Base-by-base conservation (phyloP, 2,888 invertebrate species). In the Latrodectus elegans region DNA sequence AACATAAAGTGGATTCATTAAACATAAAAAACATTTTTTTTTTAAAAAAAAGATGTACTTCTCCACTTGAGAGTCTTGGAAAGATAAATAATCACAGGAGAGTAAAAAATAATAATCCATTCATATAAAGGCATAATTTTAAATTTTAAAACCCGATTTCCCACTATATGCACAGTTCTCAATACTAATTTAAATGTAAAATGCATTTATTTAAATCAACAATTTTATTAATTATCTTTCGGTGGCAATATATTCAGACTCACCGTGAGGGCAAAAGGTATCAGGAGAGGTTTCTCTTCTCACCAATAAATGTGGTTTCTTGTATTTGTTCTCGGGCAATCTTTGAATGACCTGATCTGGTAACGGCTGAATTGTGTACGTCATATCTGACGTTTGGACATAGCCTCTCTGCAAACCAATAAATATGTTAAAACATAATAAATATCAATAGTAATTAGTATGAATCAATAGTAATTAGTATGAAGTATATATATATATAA, bases 301-400 rank as follows among this genome's bases (percentile, higher is more conserved):
- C 4, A 88, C 88, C 1, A 88, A 64, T 12, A 88, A 53, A 11
- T 88, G 88, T 10, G 88, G 88, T 12, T 75, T 81, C 22, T 55
- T 26, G 49, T 70, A 83, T 15, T 71, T 53, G 15, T 78, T 85
- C 9, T 71, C 60, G n/a, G 68, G n/a, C 65, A 88, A 8, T 65
- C 78, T 72, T 71, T 83, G 55, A 6, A 75, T 49, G 11, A 85
- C 49, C 14, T 81, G 81, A 2, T 77, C 84, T 38, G 90, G 89
- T 17, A 90, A 65, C 12, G 90, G 90, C 53, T 89, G 90, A 22
- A 90, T 89, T 11, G 86, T 75, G 65, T 88, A 90, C 38, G 87
- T 79, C 8, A 79, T 84, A 65, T 73, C 71, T 8, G 88, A 55
- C 2, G 89, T 89, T 55, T 90, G 89, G 52, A 90, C 89, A 52